These are phyloP conservation scores for Lithobates sylvaticus DNA, from an alignment of 2,797 vertebrate genomes.

Conservation along the genomic window DNA sequence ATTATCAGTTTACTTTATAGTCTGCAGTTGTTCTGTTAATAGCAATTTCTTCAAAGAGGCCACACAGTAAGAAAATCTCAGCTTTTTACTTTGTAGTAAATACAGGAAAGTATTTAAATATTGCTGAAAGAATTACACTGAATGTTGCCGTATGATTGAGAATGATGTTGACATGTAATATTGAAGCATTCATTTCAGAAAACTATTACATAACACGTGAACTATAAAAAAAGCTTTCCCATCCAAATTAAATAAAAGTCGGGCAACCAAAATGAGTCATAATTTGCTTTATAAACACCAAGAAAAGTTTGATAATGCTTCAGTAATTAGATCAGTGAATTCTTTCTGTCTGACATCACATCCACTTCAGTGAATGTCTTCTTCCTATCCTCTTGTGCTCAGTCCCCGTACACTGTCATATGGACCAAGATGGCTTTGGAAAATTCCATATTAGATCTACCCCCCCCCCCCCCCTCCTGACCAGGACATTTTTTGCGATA, in stretches of 20 bases:
- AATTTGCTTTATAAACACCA: slow-evolving; percentile 84
- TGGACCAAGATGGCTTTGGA: neutral
- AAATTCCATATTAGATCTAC: neutral
- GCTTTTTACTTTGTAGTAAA: slow-evolving; percentile 58
- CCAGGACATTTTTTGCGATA: no score
- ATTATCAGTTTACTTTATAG: neutral
- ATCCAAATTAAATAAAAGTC: slow-evolving; percentile 86
- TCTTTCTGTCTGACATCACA: slow-evolving; percentile 86
- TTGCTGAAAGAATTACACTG: slow-evolving; percentile 74
- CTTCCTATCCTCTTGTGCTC: slow-evolving; percentile 81
- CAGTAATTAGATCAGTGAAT: slow-evolving; percentile 88
- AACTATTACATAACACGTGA: slow-evolving; percentile 82
- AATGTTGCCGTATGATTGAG: slow-evolving; percentile 69
- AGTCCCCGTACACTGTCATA: neutral
- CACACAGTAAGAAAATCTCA: slow-evolving; percentile 23
- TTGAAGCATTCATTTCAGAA: slow-evolving; percentile 74
- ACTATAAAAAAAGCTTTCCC: slow-evolving; percentile 76
- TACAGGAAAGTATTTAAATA: slow-evolving; percentile 72
- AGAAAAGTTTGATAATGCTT: slow-evolving; percentile 86
- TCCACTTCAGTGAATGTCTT: slow-evolving; percentile 79
- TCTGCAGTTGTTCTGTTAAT: neutral
- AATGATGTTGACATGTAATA: slow-evolving; percentile 74
- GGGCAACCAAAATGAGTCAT: slow-evolving; percentile 84
- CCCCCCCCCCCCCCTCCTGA: no score
- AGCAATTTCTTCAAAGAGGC: neutral